Evolutionary conservation across 2,797 vertebrate species (phyloP).

Genomic region (Pampus argenteus): DNA sequence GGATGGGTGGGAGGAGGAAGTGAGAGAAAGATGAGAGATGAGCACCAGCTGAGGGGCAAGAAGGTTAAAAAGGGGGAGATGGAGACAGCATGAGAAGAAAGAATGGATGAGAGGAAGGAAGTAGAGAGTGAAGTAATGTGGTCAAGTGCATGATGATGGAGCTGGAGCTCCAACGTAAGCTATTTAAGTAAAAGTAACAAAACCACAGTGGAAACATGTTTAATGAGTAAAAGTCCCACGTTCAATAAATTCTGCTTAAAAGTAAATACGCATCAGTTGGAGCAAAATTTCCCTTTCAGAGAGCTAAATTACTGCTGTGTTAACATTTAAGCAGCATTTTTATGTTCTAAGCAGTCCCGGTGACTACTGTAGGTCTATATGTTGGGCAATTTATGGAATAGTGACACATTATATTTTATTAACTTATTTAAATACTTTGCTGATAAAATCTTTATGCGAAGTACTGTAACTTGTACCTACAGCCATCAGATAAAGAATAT

Average conservation of each 20-base stretch:
- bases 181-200: constrained; percentile 22
- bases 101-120: constrained; percentile 9
- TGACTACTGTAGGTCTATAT: not conserved
- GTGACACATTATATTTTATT: constrained; percentile 8
- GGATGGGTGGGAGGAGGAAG: constrained; percentile 31
- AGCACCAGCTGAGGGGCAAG: constrained; percentile 38
- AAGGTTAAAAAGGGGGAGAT: constrained; percentile 42
- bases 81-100: constrained; percentile 14
- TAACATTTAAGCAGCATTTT: not conserved
- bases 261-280: not conserved
- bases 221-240: no score
- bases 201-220: no score
- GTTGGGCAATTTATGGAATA: constrained; percentile 2
- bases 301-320: not conserved
- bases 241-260: not conserved
- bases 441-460: constrained; percentile 19
- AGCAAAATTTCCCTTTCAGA: not conserved
- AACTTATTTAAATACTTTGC: constrained; percentile 23
- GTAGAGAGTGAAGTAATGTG: constrained; percentile 28
- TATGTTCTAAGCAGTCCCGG: not conserved
- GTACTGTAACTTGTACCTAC: not conserved
- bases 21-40: constrained; percentile 57
- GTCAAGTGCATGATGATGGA: constrained; percentile 19
- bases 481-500: not conserved
- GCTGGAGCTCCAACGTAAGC: constrained; percentile 4